phyloP scores from a whole-genome alignment of 2,888 invertebrate species.

The Gasteruption jaculator region DNA sequence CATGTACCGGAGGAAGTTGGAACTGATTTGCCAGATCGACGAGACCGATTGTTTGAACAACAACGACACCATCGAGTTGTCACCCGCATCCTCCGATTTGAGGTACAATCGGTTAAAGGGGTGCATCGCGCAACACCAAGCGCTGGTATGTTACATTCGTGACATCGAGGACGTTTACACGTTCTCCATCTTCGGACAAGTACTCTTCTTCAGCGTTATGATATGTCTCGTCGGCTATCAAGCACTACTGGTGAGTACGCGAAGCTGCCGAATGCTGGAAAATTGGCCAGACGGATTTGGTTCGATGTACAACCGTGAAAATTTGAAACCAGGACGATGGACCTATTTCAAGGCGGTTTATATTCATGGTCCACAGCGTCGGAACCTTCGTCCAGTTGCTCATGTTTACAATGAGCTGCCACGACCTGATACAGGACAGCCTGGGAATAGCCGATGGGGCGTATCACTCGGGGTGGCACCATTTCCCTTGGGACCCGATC shows the following conservation, averaged over 20 bases:
- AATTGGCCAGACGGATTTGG: background rate
- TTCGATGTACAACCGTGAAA: too few species aligned
- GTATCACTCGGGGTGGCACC: constrained; percentile 15
- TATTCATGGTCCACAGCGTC: constrained; percentile 26
- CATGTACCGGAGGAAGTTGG: constrained; percentile 23
- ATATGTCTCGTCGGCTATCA: constrained; percentile 8
- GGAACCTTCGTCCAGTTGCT: constrained; percentile 26
- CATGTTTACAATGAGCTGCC: constrained; percentile 32
- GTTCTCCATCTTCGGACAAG: constrained; percentile 9
- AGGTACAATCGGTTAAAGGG: background rate
- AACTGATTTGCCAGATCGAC: constrained; percentile 14
- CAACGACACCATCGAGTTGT: too few species aligned
- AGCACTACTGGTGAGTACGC: constrained; percentile 5
- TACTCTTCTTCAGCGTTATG: constrained; percentile 3
- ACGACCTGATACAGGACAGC: constrained; percentile 18
- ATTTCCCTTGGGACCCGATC: constrained; percentile 2
- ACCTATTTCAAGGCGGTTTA: constrained; percentile 19
- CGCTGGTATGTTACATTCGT: constrained; percentile 7
- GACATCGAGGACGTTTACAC: constrained; percentile 10
- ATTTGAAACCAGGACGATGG: constrained; percentile 23
- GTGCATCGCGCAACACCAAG: constrained; percentile 10
- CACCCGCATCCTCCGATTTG: too few species aligned
- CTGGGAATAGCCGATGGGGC: constrained; percentile 9
- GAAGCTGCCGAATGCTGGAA: background rate
- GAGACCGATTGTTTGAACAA: too few species aligned